Evolutionary conservation across 2,797 vertebrate genomes (phyloP).

Genomic region (Sandelia bainsii): DNA sequence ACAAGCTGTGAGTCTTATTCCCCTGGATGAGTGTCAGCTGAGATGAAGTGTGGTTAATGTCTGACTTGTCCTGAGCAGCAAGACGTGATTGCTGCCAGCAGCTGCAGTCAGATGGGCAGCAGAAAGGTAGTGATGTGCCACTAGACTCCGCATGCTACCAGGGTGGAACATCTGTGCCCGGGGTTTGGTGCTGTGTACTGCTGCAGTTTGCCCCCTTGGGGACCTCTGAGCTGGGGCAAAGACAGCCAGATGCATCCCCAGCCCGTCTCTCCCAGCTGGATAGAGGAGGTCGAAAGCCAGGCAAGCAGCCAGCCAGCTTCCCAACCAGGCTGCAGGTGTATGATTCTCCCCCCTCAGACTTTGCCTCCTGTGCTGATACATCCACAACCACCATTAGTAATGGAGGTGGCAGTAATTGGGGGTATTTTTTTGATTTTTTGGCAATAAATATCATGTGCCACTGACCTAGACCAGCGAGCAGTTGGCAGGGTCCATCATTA

Average conservation of each 20-base stretch:
- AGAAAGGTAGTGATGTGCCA: conserved; percentile 29
- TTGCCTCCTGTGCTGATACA: conserved; percentile 63
- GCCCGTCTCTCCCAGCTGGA: conserved; percentile 62
- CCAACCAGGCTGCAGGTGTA: conserved; percentile 75
- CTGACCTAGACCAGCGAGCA: conserved; percentile 78
- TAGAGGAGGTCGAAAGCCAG: conserved; percentile 47
- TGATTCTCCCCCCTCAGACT: conserved; percentile 18
- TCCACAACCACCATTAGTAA: conserved; percentile 62
- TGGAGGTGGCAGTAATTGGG: conserved; percentile 76
- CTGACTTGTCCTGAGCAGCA: conserved; percentile 59
- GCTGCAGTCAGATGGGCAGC: conserved; percentile 53
- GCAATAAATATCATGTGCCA: conserved; percentile 67
- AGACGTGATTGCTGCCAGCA: conserved; percentile 57
- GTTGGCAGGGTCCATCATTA: conserved; percentile 83
- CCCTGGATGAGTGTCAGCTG: conserved; percentile 43
- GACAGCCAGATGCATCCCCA: conserved; percentile 59
- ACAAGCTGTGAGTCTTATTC: conserved; percentile 21
- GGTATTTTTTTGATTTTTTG: conserved; percentile 57
- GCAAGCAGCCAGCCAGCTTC: conserved; percentile 62
- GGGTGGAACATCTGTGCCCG: conserved; percentile 74
- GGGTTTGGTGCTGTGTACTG: conserved; percentile 54
- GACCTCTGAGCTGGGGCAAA: conserved; percentile 51
- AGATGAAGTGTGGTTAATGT: conserved; percentile 57
- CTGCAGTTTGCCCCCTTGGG: conserved; percentile 63
- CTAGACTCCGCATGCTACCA: conserved; percentile 38